Base-by-base conservation (phyloP, 2,888 invertebrate species). In the Congeria kusceri region DNA sequence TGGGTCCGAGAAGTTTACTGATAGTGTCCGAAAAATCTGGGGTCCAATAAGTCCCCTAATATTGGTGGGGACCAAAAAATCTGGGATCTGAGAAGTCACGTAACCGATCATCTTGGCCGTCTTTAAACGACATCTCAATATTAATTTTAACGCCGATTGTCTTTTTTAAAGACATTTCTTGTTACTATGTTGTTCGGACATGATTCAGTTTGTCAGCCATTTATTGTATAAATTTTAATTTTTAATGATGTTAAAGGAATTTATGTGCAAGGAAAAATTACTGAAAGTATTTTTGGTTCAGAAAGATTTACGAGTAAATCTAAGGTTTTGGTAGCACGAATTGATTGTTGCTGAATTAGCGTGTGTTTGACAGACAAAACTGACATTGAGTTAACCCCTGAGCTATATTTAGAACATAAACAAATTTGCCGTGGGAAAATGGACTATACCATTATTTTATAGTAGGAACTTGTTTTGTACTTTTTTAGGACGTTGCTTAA, bases 181-280 rank as follows among this genome's bases (percentile, higher is more conserved):
- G n/a, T 28, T 39, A 23, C 65, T 28, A 23, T 71, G n/a, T 44
- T 53, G 13, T 64, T 71, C 28, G 27, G 27, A 18, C 29, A 32
- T 49, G 23, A 66, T 23, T 59, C 65, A 15, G 15, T 15, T 15
- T 49, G 57, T 49, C 18, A 32, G 9, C 29, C 23, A 18, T 73
- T 28, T 20, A 59, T 66, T 11, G 20, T 20, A 29, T 59, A 73
- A 23, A 59, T 49, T 15, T 59, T 61, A 11, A n/a, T 65, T 9
- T 73, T 73, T 66, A 61, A 67, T 15, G n/a, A 74, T 7, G 9
- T 39, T 13, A 13, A 20, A 57, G 66, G 57, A 13, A 57, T 66
- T 25, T 66, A 57, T 56, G 39, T 66, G 11, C 56, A 65, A 32
- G 56, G 56, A 53, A 25, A 20, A 25, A 65, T 53, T 29, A 65